Base-by-base conservation (phyloP, 2,888 invertebrate genomes). In the Tipula unca region DNA sequence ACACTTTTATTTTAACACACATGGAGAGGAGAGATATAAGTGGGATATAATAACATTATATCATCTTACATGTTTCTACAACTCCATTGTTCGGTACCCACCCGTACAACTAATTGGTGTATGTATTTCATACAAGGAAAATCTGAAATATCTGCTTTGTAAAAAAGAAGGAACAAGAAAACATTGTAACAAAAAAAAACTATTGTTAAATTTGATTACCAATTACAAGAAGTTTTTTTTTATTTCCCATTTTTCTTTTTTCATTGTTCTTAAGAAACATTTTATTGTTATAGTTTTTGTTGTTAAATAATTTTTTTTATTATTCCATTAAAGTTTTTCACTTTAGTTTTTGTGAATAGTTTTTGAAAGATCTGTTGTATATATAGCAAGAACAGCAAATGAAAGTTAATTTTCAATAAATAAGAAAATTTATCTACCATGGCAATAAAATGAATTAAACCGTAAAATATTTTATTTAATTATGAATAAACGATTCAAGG, bases 281-380 rank as follows among this genome's bases (percentile, higher is more conserved):
- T 69, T 69, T 69, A 69, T 69, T 69, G 69, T 69, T 69, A 69
- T 69, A 69, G 69, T 69, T 69, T 69, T 69, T 69, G 69, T 69
- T 69, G 69, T 25, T 69, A 69, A 69, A 69, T 69, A 0, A 69
- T 69, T 69, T 69, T 48, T 48, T 69, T 69, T 69, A 69, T 69
- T 69, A 13, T 69, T 25, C 1, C n/a, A 69, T 20, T 25, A 25
- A 69, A 69, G 69, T 69, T 69, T 69, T 69, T 69, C 69, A 69
- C 69, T 69, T 69, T 25, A 69, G 69, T 69, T 69, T 25, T 69
- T 25, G 69, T 25, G 69, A 25, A 10, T 13, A 17, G 20, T 54
- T 54, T 54, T 54, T 17, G 48, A 48, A 48, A 48, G 48, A 48
- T 54, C 48, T 54, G 17, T 17, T 17, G 1, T 42, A 42, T 42